Percentiles rank a stretch among this genome's conserved stretches.
Evolutionary conservation across 1,140 invertebrate species (phyloP).

Genomic region (Popillia japonica): DNA sequence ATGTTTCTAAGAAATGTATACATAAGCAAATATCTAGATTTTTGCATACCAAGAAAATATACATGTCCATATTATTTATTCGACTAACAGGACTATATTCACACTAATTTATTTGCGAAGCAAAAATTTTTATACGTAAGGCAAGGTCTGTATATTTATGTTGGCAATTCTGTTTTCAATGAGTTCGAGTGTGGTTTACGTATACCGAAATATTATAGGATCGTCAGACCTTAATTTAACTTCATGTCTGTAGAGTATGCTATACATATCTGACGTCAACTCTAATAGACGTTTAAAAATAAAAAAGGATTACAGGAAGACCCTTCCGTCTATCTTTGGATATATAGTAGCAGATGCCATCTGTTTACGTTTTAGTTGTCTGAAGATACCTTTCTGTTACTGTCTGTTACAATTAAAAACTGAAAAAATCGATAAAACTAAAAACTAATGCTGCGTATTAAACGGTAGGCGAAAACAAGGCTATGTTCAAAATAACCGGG

Average conservation of each 20-base stretch:
- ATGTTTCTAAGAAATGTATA: background rate
- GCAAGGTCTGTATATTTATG: background rate
- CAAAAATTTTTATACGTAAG: background rate
- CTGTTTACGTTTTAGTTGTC: background rate
- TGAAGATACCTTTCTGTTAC: too few species aligned
- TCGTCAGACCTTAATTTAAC: conserved; percentile 35
- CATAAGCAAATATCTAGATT: background rate
- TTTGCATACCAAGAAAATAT: background rate
- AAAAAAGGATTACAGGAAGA: conserved; percentile 20
- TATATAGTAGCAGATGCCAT: conserved; percentile 6
- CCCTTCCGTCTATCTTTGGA: conserved; percentile 20
- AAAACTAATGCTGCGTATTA: too few species aligned
- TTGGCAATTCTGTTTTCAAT: conserved; percentile 30
- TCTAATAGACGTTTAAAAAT: conserved; percentile 28
- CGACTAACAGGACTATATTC: conserved; percentile 42
- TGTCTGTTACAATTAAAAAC: too few species aligned
- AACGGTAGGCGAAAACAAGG: too few species aligned
- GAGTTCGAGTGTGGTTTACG: conserved; percentile 21
- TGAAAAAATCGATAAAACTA: too few species aligned
- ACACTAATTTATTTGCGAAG: background rate
- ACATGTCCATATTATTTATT: conserved; percentile 54
- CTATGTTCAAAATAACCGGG: too few species aligned
- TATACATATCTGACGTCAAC: conserved; percentile 24
- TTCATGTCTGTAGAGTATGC: background rate
- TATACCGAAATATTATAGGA: conserved; percentile 21